Evolutionary conservation across 2,888 invertebrate genomes (phyloP).

Genomic region (Acleris cristana): DNA sequence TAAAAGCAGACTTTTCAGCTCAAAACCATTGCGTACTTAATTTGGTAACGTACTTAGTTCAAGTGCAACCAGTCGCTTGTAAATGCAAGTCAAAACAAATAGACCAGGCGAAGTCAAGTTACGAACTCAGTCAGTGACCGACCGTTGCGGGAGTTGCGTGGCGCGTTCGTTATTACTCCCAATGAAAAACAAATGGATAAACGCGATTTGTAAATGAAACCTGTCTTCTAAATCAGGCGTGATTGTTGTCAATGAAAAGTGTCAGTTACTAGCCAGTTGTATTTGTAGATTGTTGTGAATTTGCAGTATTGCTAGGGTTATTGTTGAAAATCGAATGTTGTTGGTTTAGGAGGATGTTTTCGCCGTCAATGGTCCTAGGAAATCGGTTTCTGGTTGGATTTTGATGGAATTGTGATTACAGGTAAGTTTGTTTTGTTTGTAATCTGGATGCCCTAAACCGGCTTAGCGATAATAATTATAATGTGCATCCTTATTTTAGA

Average conservation of each 20-base stretch:
- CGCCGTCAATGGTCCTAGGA: constrained; percentile 58
- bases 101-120: constrained; percentile 15
- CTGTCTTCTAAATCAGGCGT: constrained; percentile 26
- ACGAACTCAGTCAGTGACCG: constrained; percentile 59
- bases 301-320: constrained; percentile 66
- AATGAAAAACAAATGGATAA: constrained; percentile 42
- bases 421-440: constrained; percentile 51
- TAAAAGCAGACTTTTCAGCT: too few species aligned
- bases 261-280: constrained; percentile 41
- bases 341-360: constrained; percentile 73
- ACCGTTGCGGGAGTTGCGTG: constrained; percentile 15
- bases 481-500: too few species aligned
- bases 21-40: not conserved
- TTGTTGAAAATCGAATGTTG: constrained; percentile 70
- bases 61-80: constrained; percentile 11
- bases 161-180: constrained; percentile 5
- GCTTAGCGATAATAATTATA: not conserved
- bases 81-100: constrained; percentile 32
- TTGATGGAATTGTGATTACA: constrained; percentile 72
- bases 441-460: not conserved
- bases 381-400: constrained; percentile 59
- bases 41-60: not conserved
- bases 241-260: constrained; percentile 9
- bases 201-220: constrained; percentile 58
- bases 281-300: constrained; percentile 52